These are phyloP conservation scores for Stenodema calcarata DNA, from an alignment of 2,888 invertebrate species.

Conservation along the genomic window DNA sequence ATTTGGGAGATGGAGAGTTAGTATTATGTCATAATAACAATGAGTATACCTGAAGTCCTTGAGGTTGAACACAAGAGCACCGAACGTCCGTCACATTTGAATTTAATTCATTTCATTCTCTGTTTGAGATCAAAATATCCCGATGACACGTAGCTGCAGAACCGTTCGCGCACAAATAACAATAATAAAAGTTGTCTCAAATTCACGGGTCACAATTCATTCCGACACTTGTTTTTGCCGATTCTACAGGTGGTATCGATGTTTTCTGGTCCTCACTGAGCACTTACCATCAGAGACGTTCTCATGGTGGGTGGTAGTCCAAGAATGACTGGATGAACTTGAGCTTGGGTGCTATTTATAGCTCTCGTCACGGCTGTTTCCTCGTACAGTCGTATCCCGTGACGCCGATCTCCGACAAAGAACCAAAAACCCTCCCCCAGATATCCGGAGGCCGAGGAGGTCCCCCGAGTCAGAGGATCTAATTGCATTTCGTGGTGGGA, in stretches of 20 bases:
- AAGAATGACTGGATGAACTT: constrained; percentile 48
- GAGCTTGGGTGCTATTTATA: constrained; percentile 48
- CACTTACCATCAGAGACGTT: constrained; percentile 41
- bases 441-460: constrained; percentile 37
- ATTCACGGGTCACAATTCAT: background rate
- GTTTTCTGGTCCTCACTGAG: background rate
- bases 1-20: too few species aligned
- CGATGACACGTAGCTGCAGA: background rate
- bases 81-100: background rate
- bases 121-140: background rate
- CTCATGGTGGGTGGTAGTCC: constrained; percentile 29
- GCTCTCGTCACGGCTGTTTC: constrained; percentile 47
- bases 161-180: background rate
- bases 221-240: background rate
- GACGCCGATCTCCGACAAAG: background rate
- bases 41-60: too few species aligned
- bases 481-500: background rate
- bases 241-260: background rate
- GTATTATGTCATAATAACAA: too few species aligned
- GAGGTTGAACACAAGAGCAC: background rate
- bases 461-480: background rate
- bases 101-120: background rate
- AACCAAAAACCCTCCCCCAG: background rate
- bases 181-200: background rate
- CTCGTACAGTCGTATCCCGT: background rate